A percentile compares a stretch with the other conserved stretches of the same genome.
These are phyloP conservation scores for Actinia tenebrosa DNA, from an alignment of 64 coral and sea anemone genomes.

Conservation along the genomic window DNA sequence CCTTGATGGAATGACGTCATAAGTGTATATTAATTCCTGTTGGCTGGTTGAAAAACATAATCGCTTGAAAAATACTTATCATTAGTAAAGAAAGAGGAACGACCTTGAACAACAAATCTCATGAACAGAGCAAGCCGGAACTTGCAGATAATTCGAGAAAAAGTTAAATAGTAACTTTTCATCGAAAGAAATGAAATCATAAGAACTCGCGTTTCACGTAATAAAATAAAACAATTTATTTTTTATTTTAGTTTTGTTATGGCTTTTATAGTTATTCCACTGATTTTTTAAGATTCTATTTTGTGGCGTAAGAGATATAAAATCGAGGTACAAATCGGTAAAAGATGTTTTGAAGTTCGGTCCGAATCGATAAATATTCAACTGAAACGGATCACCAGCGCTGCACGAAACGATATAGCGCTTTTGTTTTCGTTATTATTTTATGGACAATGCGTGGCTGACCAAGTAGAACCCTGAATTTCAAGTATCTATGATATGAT, in stretches of 20 bases:
- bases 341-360: not conserved
- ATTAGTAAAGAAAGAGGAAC: not conserved
- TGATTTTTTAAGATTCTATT: too few species aligned
- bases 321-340: not conserved
- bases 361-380: not conserved
- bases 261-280: too few species aligned
- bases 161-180: not conserved
- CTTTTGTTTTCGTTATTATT: not conserved
- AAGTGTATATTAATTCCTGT: not conserved
- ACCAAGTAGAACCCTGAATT: not conserved
- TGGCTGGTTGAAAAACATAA: not conserved
- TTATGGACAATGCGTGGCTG: not conserved
- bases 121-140: not conserved
- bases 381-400: not conserved
- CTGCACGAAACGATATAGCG: not conserved
- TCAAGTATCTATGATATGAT: not conserved
- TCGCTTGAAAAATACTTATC: not conserved
- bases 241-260: too few species aligned
- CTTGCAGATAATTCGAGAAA: not conserved
- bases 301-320: not conserved
- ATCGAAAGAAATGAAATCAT: too few species aligned
- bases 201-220: too few species aligned
- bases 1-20: slow-evolving; percentile 11
- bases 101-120: not conserved
- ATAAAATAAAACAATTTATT: too few species aligned